Evolutionary conservation across 2,113 vertebrate genomes (phyloP), one percentile per base, ranked within the genome.

Genomic region (Muntiacus muntjak): DNA sequence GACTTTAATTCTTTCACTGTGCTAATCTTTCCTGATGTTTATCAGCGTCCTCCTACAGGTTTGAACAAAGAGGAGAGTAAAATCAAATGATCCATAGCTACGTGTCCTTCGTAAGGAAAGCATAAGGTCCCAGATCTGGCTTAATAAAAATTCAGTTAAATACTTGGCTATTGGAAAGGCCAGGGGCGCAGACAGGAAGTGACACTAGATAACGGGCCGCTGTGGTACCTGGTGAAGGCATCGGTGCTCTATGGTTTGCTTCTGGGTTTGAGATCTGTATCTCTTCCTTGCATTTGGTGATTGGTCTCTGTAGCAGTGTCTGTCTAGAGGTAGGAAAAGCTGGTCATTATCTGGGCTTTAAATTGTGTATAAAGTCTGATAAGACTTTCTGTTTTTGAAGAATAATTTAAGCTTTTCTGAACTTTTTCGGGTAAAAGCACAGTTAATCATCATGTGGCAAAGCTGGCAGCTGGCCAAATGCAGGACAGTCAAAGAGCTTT

Each of bases 351-450:
- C 97, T 95, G 58, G 64, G 92, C 87, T 98, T 92, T 92, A 93
- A 92, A 88, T 91, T 98, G 94, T 98, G 45, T 97, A 96, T 88
- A 88, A 91, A 90, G 94, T 85, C 97, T 94, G 87, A 98, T 97
- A 98, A 97, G 91, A 91, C 95, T 78, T 95, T 94, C 94, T 98
- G 85, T 62, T 95, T 96, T 97, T 87, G 79, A 33, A 96, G 97
- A 97, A 98, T 98, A 98, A 98, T 98, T 98, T 95, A 98, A 95
- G 94, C 87, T 97, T 98, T 98, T 97, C 97, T 98, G 97, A 98
- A 97, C 88, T 97, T 96, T 98, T 94, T 74, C 81, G 71, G 87
- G 96, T 97, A 98, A 98, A 98, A 98, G 97, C 93, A 82, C 93
- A 94, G 97, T 98, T 98, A 89, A 97, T 76, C 36, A 17, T 97